Percentiles rank a stretch among this genome's conserved stretches.
Conservation (phyloP, 2,113 vertebrate genomes). For the Xenopus laevis region DNA sequence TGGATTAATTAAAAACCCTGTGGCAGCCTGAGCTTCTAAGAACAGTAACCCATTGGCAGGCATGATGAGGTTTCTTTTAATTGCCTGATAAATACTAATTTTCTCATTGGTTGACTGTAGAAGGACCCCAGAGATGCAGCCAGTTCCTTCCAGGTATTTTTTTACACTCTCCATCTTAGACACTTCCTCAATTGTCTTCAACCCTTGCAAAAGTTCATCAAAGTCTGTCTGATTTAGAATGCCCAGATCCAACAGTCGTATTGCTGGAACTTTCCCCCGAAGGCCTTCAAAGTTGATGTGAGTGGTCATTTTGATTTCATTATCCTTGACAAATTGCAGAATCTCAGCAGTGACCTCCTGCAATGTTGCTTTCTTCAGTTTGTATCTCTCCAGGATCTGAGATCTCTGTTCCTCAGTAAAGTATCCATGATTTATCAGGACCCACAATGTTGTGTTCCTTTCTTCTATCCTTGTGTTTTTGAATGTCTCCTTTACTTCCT, state of each 20-base stretch:
- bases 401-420: slow-evolving; percentile 68
- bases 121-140: slow-evolving; percentile 75
- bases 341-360: slow-evolving; percentile 61
- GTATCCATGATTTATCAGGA: slow-evolving; percentile 57
- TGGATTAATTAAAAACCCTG: slow-evolving; percentile 55
- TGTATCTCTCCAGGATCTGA: slow-evolving; percentile 63
- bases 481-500: slow-evolving; percentile 54
- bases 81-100: slow-evolving; percentile 71
- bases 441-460: slow-evolving; percentile 61
- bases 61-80: slow-evolving; percentile 58
- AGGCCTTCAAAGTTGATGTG: slow-evolving; percentile 60
- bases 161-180: slow-evolving; percentile 44
- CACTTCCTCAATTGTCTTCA: slow-evolving; percentile 38
- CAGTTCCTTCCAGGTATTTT: slow-evolving; percentile 65
- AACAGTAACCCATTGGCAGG: slow-evolving; percentile 56
- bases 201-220: slow-evolving; percentile 53
- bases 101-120: slow-evolving; percentile 66
- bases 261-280: slow-evolving; percentile 64
- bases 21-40: slow-evolving; percentile 69
- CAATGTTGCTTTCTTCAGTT: slow-evolving; percentile 50
- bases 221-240: slow-evolving; percentile 65
- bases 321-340: slow-evolving; percentile 56
- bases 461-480: slow-evolving; percentile 46
- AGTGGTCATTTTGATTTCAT: slow-evolving; percentile 59
- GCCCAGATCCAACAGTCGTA: slow-evolving; percentile 69